These are phyloP conservation scores for Pogona vitticeps DNA, from an alignment of 2,113 vertebrate species.

Conservation along the genomic window DNA sequence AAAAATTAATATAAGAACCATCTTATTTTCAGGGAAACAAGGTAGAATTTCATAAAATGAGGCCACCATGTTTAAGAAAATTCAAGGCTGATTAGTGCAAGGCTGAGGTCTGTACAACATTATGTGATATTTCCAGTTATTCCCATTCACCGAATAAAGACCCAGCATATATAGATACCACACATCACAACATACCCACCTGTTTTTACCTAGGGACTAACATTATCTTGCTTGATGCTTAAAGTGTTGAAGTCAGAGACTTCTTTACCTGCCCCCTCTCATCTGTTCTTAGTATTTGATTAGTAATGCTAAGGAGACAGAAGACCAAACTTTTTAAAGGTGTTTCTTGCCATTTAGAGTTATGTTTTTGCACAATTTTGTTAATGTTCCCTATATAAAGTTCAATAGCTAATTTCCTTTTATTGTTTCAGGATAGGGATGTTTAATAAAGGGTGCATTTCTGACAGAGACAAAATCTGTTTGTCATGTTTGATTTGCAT, in stretches of 20 bases:
- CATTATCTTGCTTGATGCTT: background rate
- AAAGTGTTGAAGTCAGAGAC: background rate
- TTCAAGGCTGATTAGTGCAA: background rate
- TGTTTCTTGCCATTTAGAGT: background rate
- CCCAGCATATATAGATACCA: background rate
- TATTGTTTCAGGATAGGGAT: fast-evolving
- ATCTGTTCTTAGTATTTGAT: background rate
- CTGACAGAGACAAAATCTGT: background rate
- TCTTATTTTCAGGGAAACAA: too few relatives aligned
- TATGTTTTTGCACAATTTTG: background rate
- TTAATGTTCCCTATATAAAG: background rate
- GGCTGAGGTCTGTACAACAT: background rate
- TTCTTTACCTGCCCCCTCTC: constrained; percentile 3
- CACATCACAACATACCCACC: background rate
- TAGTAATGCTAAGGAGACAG: background rate
- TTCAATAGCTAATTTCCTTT: background rate
- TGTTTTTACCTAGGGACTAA: background rate
- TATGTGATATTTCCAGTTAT: background rate
- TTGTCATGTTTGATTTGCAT: fast-evolving
- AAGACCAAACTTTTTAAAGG: background rate
- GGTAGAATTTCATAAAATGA: background rate
- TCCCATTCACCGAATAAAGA: background rate
- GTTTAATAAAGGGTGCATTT: background rate
- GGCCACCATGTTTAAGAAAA: background rate
- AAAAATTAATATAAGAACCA: too few relatives aligned